These are phyloP conservation scores for Mesocentrotus franciscanus DNA, from an alignment of 53 echinoderm and acorn worm genomes.

Conservation along the genomic window DNA sequence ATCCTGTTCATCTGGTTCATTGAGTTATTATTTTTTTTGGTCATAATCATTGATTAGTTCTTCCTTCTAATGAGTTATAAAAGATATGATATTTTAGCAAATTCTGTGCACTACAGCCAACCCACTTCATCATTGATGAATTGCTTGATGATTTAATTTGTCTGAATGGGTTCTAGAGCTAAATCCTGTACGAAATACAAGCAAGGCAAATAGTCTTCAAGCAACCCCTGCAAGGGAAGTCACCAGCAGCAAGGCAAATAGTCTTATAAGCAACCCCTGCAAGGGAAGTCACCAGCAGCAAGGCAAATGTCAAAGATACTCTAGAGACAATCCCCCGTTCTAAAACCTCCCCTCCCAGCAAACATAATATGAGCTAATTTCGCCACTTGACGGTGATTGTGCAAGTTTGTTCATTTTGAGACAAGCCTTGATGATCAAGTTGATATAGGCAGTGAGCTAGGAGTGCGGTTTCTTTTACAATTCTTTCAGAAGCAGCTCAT, in stretches of 20 bases:
- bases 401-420: slow-evolving; percentile 49
- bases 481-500: neutral
- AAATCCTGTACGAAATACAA: too few relatives aligned
- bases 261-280: neutral
- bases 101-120: too few relatives aligned
- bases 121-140: too few relatives aligned
- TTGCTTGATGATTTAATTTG: neutral
- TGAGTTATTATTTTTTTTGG: too few relatives aligned
- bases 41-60: too few relatives aligned
- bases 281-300: slow-evolving; percentile 27
- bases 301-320: slow-evolving; percentile 51
- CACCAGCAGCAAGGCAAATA: neutral
- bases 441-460: neutral
- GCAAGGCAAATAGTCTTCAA: neutral
- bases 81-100: too few relatives aligned
- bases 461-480: neutral
- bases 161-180: neutral
- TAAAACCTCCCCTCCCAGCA: slow-evolving; percentile 20
- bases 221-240: too few relatives aligned
- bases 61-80: too few relatives aligned
- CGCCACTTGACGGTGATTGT: slow-evolving; percentile 10
- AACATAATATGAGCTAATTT: slow-evolving; percentile 51
- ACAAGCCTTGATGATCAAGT: neutral
- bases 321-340: slow-evolving; percentile 14
- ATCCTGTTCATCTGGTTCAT: too few relatives aligned